Evolutionary conservation across 2,888 invertebrate genomes (phyloP).

Genomic region (Platycnemis pennipes): DNA sequence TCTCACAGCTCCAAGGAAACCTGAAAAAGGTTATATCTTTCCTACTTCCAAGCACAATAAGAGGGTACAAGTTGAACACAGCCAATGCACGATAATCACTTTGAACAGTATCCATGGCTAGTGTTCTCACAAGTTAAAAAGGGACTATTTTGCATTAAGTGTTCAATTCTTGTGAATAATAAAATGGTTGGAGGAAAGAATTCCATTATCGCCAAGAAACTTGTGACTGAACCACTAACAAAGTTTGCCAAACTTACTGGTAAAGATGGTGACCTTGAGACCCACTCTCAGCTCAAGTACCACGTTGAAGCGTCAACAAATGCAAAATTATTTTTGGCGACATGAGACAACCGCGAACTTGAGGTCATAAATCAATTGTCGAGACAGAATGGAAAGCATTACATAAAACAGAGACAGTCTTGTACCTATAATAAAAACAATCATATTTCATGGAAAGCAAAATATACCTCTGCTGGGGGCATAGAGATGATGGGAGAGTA

Average conservation of each 20-base stretch:
- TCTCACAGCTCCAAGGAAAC: background rate
- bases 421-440: background rate
- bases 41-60: background rate
- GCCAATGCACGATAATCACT: background rate
- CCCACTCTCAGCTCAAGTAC: background rate
- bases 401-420: background rate
- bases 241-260: background rate
- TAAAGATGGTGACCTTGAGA: background rate
- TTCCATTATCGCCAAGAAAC: background rate
- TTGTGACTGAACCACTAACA: background rate
- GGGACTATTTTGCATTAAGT: slow-evolving; percentile 1
- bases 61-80: background rate
- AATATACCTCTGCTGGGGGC: background rate
- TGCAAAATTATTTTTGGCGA: background rate
- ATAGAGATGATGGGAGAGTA: background rate
- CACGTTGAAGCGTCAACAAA: background rate
- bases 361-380: background rate
- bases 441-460: background rate
- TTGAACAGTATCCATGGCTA: background rate
- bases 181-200: background rate
- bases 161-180: background rate
- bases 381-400: background rate
- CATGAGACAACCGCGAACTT: background rate
- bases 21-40: slow-evolving; percentile 1
- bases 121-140: background rate